A percentile compares a stretch with the other conserved stretches of the same genome.
phyloP scores from a whole-genome alignment of 37 sponge, comb jelly and placozoan genomes.

The Ephydatia muelleri region DNA sequence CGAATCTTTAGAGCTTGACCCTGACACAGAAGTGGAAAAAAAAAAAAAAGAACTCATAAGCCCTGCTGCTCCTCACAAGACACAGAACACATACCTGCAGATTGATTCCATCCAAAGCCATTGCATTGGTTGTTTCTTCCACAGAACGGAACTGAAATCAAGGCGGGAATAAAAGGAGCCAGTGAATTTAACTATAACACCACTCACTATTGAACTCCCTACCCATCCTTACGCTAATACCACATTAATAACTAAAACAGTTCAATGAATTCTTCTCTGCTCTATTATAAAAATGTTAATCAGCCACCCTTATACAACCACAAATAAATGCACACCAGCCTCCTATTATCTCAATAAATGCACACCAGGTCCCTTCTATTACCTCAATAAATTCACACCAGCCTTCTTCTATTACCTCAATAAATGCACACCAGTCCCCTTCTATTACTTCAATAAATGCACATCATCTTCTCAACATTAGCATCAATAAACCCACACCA shows the following conservation, averaged over 20 bases:
- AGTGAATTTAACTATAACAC: background rate
- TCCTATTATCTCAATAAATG: too few relatives aligned
- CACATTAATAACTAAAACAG: too few relatives aligned
- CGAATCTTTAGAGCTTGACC: conserved; percentile 96
- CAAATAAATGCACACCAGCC: too few relatives aligned
- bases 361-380: too few relatives aligned
- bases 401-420: too few relatives aligned
- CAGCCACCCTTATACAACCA: too few relatives aligned
- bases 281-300: too few relatives aligned
- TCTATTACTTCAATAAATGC: background rate
- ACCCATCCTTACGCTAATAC: background rate
- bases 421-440: too few relatives aligned
- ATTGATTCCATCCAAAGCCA: conserved; percentile 99
- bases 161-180: too few relatives aligned
- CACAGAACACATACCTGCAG: conserved; percentile 51
- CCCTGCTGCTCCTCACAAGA: background rate
- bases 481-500: background rate
- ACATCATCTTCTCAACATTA: too few relatives aligned
- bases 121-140: conserved; percentile 95
- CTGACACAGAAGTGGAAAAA: conserved; percentile 11
- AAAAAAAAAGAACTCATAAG: background rate
- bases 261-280: too few relatives aligned
- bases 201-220: background rate
- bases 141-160: conserved; percentile 91
- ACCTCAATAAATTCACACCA: too few relatives aligned